These are phyloP conservation scores for Nothobranchius kuhntae DNA, from an alignment of 2,113 vertebrate genomes.

Conservation along the genomic window DNA sequence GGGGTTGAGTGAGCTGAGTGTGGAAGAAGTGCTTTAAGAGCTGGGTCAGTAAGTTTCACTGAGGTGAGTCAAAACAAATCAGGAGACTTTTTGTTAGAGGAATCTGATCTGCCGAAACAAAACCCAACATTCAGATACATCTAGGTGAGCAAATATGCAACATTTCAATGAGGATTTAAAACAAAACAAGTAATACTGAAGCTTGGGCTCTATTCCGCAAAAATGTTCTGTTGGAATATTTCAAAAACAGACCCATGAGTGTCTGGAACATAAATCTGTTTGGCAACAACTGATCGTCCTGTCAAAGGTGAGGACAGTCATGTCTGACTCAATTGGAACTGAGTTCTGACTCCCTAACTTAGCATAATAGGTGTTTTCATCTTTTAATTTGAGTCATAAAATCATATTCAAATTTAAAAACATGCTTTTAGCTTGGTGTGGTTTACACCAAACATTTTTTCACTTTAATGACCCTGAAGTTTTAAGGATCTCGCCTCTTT, in stretches of 20 bases:
- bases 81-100: conserved; percentile 24
- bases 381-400: background rate
- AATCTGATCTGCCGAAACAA: conserved; percentile 26
- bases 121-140: conserved; percentile 8
- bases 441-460: conserved; percentile 7
- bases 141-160: conserved; percentile 16
- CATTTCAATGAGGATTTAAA: conserved; percentile 3
- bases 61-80: conserved; percentile 58
- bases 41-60: conserved; percentile 34
- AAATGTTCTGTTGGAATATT: conserved; percentile 7
- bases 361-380: conserved; percentile 1
- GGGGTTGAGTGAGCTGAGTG: conserved; percentile 41
- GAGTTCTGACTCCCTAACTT: background rate
- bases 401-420: background rate
- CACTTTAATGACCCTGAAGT: conserved; percentile 38
- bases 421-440: background rate
- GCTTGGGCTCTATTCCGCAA: conserved; percentile 38
- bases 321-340: conserved; percentile 33
- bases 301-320: conserved; percentile 33
- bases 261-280: conserved; percentile 31
- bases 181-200: conserved; percentile 2
- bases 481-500: conserved; percentile 20
- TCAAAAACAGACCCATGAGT: conserved; percentile 40
- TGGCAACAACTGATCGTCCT: conserved; percentile 22
- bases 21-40: conserved; percentile 54